Conservation (phyloP, 2,797 vertebrate species). For the Anabacerthia variegaticeps region DNA sequence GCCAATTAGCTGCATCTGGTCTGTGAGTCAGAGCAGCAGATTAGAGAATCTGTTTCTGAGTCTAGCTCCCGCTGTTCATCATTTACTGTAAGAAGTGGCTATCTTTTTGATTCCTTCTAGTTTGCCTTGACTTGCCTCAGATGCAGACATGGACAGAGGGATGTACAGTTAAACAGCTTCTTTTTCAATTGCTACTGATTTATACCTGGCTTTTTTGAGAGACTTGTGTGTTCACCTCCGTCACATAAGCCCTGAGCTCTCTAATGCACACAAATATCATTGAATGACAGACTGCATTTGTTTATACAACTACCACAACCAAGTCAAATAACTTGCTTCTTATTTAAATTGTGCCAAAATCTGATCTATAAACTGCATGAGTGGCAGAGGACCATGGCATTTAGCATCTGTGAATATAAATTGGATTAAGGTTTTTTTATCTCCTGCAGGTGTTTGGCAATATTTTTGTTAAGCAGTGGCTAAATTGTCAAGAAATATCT, state of each 20-base stretch:
- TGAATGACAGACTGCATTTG: slow-evolving; percentile 22
- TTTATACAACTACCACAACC: slow-evolving; percentile 34
- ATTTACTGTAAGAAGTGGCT: background rate
- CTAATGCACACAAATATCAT: background rate
- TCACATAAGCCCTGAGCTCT: background rate
- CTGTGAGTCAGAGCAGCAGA: background rate
- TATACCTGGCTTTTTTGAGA: background rate
- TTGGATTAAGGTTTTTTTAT: slow-evolving; percentile 55
- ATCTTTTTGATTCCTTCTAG: background rate
- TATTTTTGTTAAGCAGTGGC: slow-evolving; percentile 59
- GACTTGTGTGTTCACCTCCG: background rate
- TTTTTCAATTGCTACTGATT: background rate
- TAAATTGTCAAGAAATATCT: slow-evolving; percentile 61
- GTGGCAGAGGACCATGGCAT: slow-evolving; percentile 42
- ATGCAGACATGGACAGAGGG: background rate
- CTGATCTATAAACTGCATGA: slow-evolving; percentile 36
- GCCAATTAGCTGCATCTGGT: background rate
- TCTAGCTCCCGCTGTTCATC: background rate
- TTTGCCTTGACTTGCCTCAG: background rate
- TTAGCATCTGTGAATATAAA: slow-evolving; percentile 62
- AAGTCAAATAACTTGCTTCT: slow-evolving; percentile 55
- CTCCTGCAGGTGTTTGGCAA: slow-evolving; percentile 56
- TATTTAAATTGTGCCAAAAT: slow-evolving; percentile 52
- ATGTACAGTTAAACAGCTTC: background rate
- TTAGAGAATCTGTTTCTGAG: background rate